Base-by-base conservation (phyloP, 2,888 invertebrate species). In the Acanthacorydalis orientalis region DNA sequence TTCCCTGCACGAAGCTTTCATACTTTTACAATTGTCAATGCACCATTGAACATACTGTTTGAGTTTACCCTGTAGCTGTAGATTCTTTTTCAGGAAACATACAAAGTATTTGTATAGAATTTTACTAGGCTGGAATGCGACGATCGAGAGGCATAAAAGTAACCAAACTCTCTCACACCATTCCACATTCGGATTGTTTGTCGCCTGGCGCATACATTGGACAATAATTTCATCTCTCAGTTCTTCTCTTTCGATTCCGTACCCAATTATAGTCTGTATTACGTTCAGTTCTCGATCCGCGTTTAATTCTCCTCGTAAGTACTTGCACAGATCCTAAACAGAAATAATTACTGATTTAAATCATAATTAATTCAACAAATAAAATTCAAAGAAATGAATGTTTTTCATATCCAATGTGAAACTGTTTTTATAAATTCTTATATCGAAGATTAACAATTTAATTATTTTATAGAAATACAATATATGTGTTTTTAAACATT, bases 1-100 rank as follows among this genome's bases (percentile, higher is more conserved):
- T 54, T 83, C 80, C 38, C 93, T 65, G 1, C 86, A 83, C 38
- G 80, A 80, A 4, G 82, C 82, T 63, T 89, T 83, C 4, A 83
- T 86, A 52, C 87, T 87, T 53, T 89, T 80, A 57, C 92, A 87
- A 69, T 93, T 92, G 60, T 91, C 91, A 47, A 91, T 72, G 61
- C 92, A 92, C 87, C 91, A 92, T 64, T 90, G 87, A 9, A 91
- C 90, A 60, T 90, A 91, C 63, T 91, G 90, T 7, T 78, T 71
- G 16, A 83, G 67, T 57, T 78, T 77, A 6, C 81, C 81, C 43
- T 79, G 79, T 46, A 75, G 68, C n/a, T 72, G 68, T 23, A 80
- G 60, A 60, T 78, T 82, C 60, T 82, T 81, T 57, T 77, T 77
- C 44, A 87, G 65, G 60, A 84, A 86, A 12, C 82, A 80, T 32